phyloP scores from a whole-genome alignment of 2,797 vertebrate species.

The Gymnoscopelus microlampas region DNA sequence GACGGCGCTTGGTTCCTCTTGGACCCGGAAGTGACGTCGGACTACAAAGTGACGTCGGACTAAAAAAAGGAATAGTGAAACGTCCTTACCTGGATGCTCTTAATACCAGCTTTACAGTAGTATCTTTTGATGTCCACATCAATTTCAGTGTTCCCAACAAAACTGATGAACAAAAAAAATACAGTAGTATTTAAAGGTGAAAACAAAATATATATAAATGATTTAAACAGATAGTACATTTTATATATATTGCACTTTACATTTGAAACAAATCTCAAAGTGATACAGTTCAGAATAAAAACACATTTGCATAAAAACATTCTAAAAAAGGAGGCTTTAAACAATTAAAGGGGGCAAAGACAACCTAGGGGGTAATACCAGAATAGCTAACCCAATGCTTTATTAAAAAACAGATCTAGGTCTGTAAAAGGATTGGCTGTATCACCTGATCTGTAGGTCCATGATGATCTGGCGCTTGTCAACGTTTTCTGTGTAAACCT shows the following conservation, averaged over 20 bases:
- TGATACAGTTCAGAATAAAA: too few species aligned
- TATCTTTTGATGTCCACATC: conserved; percentile 96
- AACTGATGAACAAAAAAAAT: conserved; percentile 77
- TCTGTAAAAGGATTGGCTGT: not conserved
- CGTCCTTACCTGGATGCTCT: conserved; percentile 92
- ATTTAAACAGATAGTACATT: too few species aligned
- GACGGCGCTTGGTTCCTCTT: too few species aligned
- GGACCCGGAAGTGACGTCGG: too few species aligned
- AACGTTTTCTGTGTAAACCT: conserved; percentile 97
- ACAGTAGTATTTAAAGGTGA: not conserved
- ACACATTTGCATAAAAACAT: too few species aligned
- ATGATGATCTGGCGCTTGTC: conserved; percentile 98
- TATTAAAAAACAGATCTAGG: not conserved
- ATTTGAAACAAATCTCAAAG: too few species aligned
- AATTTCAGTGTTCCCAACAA: conserved; percentile 95
- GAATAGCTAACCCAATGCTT: too few species aligned
- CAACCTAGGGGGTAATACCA: too few species aligned
- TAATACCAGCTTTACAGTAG: conserved; percentile 98
- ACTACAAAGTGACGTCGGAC: too few species aligned
- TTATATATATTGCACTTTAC: too few species aligned
- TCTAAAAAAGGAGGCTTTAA: too few species aligned
- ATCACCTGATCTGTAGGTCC: conserved; percentile 98
- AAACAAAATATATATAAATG: not conserved
- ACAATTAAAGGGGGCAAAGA: too few species aligned
- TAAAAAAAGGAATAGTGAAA: not conserved